These are phyloP conservation scores for Euthynnus affinis DNA, from an alignment of 2,797 vertebrate genomes.

Conservation along the genomic window DNA sequence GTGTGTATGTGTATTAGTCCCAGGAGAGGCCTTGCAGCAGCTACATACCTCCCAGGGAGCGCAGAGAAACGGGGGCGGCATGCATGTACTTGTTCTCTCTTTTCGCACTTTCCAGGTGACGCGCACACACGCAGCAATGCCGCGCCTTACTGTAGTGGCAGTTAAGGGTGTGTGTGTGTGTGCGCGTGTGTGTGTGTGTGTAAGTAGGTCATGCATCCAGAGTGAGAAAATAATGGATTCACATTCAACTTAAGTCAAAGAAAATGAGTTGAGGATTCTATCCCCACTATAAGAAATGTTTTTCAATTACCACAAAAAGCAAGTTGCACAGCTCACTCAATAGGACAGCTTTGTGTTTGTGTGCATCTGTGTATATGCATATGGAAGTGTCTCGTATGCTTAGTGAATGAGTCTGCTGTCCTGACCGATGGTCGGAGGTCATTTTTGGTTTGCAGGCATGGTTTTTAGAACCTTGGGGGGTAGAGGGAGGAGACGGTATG, in stretches of 20 bases:
- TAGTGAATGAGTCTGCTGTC: constrained; percentile 8
- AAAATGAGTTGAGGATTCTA: constrained; percentile 64
- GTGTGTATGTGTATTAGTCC: constrained; percentile 55
- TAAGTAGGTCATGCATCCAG: constrained; percentile 83
- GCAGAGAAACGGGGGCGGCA: constrained; percentile 63
- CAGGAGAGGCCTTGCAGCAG: constrained; percentile 66
- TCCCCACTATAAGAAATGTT: constrained; percentile 59
- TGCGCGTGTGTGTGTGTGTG: constrained; percentile 5
- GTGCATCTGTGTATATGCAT: background rate
- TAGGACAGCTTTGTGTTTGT: constrained; percentile 18
- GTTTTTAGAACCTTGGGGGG: constrained; percentile 17
- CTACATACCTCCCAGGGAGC: constrained; percentile 62
- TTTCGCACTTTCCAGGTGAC: constrained; percentile 73
- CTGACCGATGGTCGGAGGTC: constrained; percentile 16
- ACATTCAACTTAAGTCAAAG: constrained; percentile 77
- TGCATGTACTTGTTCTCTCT: constrained; percentile 72
- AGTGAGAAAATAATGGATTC: constrained; percentile 81
- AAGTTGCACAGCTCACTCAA: constrained; percentile 12
- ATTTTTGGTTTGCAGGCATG: constrained; percentile 38
- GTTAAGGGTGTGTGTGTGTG: constrained; percentile 34
- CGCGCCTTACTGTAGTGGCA: constrained; percentile 50
- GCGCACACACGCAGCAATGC: constrained; percentile 30
- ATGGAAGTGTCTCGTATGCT: constrained; percentile 9
- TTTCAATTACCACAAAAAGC: constrained; percentile 61
- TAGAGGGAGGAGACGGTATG: constrained; percentile 16